These are phyloP conservation scores for Anadara kagoshimensis DNA, from an alignment of 1,140 invertebrate species.

Conservation along the genomic window DNA sequence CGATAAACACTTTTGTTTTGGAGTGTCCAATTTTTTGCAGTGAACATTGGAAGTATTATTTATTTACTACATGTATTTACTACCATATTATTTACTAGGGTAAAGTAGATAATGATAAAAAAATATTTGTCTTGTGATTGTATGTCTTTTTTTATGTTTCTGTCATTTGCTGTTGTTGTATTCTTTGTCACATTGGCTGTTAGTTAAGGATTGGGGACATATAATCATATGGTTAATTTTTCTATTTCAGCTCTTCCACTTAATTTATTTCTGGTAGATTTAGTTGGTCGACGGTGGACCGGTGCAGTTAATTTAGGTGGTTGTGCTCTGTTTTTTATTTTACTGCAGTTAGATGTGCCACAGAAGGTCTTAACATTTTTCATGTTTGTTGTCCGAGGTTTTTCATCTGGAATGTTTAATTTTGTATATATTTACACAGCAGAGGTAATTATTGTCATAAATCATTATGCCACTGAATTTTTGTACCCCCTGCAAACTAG, in stretches of 20 bases:
- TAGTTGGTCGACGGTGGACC: conserved; percentile 90
- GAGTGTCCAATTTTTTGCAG: no score
- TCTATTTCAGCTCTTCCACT: conserved; percentile 63
- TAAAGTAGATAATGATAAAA: no score
- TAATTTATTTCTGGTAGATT: conserved; percentile 89
- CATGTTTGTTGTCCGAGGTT: conserved; percentile 82
- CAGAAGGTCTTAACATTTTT: conserved; percentile 72
- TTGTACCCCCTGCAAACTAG: no score
- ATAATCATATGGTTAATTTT: conserved; percentile 64
- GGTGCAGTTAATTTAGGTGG: conserved; percentile 94
- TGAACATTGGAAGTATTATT: no score
- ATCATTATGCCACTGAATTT: no score
- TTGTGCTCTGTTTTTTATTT: conserved; percentile 86
- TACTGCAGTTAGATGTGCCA: conserved; percentile 84
- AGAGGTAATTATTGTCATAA: conserved; percentile 86
- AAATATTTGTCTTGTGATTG: no score
- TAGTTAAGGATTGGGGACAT: conserved; percentile 80
- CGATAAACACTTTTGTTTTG: no score
- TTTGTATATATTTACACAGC: conserved; percentile 97
- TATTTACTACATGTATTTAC: no score
- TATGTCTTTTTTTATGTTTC: no score
- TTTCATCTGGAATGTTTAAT: conserved; percentile 95
- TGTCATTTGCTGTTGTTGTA: no score
- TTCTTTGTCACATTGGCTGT: no score
- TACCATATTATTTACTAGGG: no score